Evolutionary conservation across 2,113 vertebrate species (phyloP).

Genomic region (Seriola quinqueradiata): DNA sequence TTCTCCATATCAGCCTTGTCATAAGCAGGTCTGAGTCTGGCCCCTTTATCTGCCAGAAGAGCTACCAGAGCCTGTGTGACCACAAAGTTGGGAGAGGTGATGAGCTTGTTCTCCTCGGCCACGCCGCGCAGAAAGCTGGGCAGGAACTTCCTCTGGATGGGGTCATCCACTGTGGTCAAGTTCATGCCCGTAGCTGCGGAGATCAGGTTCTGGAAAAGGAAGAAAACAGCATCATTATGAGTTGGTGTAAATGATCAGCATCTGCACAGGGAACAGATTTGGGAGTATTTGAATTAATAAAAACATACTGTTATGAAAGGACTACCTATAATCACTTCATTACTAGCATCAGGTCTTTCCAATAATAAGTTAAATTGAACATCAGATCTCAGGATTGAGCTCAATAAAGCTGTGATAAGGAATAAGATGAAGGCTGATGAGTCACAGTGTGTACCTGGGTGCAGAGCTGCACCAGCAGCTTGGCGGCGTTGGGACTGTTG

Average conservation of each 20-base stretch:
- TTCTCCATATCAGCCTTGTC: slow-evolving; percentile 96
- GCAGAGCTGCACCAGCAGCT: slow-evolving; percentile 95
- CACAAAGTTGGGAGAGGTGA: slow-evolving; percentile 97
- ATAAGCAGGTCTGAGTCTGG: slow-evolving; percentile 91
- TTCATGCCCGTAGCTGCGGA: slow-evolving; percentile 98
- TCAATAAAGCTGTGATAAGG: background rate
- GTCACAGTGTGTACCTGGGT: slow-evolving; percentile 88
- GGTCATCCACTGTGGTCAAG: slow-evolving; percentile 96
- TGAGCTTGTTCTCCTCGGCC: slow-evolving; percentile 97
- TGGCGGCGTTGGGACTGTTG: slow-evolving; percentile 94
- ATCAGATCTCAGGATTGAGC: background rate
- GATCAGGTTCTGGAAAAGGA: slow-evolving; percentile 91
- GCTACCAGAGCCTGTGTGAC: slow-evolving; percentile 98
- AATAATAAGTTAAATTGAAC: too few relatives aligned
- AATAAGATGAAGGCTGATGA: background rate
- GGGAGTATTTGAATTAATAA: too few relatives aligned
- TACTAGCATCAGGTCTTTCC: too few relatives aligned
- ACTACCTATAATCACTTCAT: too few relatives aligned
- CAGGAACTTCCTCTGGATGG: slow-evolving; percentile 96
- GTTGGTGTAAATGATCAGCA: too few relatives aligned
- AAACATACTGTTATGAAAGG: too few relatives aligned
- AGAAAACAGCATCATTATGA: background rate
- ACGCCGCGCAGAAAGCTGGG: slow-evolving; percentile 96
- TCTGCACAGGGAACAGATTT: too few relatives aligned
- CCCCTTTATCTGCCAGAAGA: slow-evolving; percentile 95